Conservation (phyloP, 2,797 vertebrate genomes). For the Galagoides demidoff region DNA sequence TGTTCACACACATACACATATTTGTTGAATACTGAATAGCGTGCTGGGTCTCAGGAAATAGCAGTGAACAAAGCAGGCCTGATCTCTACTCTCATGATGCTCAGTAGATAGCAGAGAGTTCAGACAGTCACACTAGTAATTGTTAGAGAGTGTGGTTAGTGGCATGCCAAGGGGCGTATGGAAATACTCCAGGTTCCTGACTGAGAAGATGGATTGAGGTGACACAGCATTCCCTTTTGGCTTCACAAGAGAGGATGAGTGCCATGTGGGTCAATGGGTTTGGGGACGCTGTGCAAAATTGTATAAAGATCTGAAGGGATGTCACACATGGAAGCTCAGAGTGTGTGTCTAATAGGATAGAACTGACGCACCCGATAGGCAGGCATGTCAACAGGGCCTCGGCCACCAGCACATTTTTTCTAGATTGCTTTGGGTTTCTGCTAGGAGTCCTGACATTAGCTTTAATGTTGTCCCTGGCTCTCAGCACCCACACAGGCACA, state of each 20-base stretch:
- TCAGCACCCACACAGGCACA: conserved; percentile 38
- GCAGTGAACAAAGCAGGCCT: neutral
- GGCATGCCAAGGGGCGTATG: neutral
- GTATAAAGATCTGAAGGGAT: neutral
- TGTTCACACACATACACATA: neutral
- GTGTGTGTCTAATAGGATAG: neutral
- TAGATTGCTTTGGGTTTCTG: neutral
- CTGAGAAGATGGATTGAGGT: neutral
- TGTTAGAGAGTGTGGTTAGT: neutral
- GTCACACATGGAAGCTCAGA: neutral
- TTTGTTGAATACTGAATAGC: neutral
- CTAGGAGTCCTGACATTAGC: conserved; percentile 27
- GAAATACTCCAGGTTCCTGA: neutral
- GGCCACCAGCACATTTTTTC: neutral
- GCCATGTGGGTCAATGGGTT: neutral
- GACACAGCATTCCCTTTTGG: neutral
- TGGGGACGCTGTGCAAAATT: neutral
- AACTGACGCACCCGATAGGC: neutral
- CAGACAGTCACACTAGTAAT: neutral
- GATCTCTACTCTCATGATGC: neutral
- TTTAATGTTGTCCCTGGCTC: neutral
- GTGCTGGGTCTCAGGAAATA: neutral
- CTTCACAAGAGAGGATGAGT: neutral
- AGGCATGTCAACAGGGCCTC: neutral
- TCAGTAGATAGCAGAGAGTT: neutral